Evolutionary conservation across 2,888 invertebrate genomes (phyloP), one percentile per base, ranked within the genome.

Genomic region (Limnephilus lunatus): DNA sequence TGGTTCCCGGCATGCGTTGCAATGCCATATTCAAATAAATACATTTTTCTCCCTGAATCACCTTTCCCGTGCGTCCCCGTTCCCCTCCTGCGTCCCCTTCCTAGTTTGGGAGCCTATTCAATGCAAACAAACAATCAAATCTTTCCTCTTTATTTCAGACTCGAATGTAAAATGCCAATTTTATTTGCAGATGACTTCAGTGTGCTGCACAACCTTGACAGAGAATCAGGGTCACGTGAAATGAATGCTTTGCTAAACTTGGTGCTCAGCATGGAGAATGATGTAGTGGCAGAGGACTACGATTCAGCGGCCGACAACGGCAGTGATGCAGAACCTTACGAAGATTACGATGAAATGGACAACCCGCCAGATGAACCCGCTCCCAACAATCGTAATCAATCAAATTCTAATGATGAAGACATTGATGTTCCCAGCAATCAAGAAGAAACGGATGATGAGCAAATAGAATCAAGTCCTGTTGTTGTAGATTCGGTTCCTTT

Each of bases 191-290:
- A 93, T 81, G 92, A 92, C 25, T 93, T 92, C 81, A 91, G 91
- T 81, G 85, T 90, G 31, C 39, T 93, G 30, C 93, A 92, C 53
- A 92, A 95, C 94, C 94, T 95, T 94, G 95, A 96, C 94, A 94
- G 94, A 83, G 94, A 94, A 85, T 95, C 94, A 91, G 96, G 96
- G 15, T 95, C 95, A 19, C 95, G 95, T 94, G 96, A 96, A 94
- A 96, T 96, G 96, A 96, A 96, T 94, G 96, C 96, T 9, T 95
- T 96, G 25, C 95, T 96, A 31, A 95, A 95, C 93, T 95, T 96
- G 48, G 96, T 96, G 94, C 95, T 96, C 82, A 95, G 95, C 94
- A 96, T 96, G 95, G 96, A 95, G 15, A 95, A 95, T 94, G 95
- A 95, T 94, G 95, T 95, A 86, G 96, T 95, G 92, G 95, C 95